Conservation (phyloP, 2,797 vertebrate genomes). For the Protonibea diacanthus region DNA sequence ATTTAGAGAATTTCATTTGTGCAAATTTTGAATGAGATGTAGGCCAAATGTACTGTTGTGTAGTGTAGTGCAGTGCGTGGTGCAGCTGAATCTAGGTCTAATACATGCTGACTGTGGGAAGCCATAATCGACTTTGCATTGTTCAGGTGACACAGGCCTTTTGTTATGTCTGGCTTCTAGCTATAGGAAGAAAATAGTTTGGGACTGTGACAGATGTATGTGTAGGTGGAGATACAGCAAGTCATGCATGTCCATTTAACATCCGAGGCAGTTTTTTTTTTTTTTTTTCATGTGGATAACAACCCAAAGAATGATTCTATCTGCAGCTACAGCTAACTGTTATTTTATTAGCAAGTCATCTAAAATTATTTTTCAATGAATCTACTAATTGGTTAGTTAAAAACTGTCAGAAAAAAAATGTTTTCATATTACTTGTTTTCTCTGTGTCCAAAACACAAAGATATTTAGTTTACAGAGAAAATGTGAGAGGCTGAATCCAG, state of each 20-base stretch:
- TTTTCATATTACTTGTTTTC: too few relatives aligned
- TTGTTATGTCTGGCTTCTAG: neutral
- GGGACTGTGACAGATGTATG: neutral
- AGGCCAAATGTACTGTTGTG: neutral
- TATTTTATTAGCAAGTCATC: neutral
- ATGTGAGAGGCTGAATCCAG: too few relatives aligned
- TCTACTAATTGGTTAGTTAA: too few relatives aligned
- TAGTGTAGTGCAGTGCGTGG: neutral
- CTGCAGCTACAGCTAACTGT: neutral
- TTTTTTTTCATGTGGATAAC: neutral
- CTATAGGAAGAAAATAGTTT: neutral
- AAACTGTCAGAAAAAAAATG: too few relatives aligned
- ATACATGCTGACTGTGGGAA: neutral
- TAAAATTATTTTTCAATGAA: neutral
- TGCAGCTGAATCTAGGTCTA: constrained; percentile 5
- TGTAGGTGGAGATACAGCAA: neutral
- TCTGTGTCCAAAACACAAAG: too few relatives aligned
- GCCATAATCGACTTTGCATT: neutral
- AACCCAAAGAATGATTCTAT: neutral
- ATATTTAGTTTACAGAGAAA: too few relatives aligned
- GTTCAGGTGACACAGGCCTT: neutral
- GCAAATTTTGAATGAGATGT: neutral
- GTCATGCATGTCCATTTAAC: neutral
- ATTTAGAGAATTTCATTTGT: constrained; percentile 13
- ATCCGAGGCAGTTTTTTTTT: neutral